Evolutionary conservation across 2,888 invertebrate species (phyloP).

Genomic region (Lasioglossum oenotherae): DNA sequence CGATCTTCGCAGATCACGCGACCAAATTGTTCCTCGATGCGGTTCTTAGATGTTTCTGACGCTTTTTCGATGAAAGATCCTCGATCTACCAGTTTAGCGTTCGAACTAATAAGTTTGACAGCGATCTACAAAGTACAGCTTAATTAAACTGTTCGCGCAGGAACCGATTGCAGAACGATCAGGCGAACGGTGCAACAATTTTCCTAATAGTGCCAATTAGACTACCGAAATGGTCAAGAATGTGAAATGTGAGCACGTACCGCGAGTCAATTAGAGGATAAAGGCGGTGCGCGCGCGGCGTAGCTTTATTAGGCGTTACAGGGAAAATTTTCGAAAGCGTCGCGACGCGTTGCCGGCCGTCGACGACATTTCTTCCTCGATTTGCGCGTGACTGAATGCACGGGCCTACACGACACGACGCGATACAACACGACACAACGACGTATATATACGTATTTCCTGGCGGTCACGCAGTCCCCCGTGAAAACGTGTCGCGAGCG

Average conservation of each 20-base stretch:
- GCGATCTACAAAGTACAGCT: neutral
- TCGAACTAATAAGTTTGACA: neutral
- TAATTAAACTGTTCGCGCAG: neutral
- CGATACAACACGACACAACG: neutral
- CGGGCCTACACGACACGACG: conserved; percentile 1
- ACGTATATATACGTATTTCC: conserved; percentile 51
- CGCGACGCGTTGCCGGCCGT: conserved; percentile 10
- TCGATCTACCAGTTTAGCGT: too few species aligned
- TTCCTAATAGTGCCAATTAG: neutral
- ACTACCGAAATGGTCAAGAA: neutral
- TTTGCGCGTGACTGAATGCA: conserved; percentile 62
- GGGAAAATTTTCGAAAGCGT: conserved; percentile 64
- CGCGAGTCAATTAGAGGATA: neutral
- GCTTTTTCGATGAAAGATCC: too few species aligned
- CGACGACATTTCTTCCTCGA: conserved; percentile 56
- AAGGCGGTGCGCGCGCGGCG: neutral
- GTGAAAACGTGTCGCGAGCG: conserved; percentile 60
- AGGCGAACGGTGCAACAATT: neutral
- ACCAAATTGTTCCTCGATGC: too few species aligned
- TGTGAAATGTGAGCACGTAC: neutral
- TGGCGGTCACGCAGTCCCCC: conserved; percentile 53
- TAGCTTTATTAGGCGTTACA: conserved; percentile 52
- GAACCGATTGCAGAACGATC: neutral
- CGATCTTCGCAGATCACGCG: neutral
- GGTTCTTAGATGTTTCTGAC: too few species aligned